These are phyloP conservation scores for Limnodromus scolopaceus DNA, from an alignment of 2,797 vertebrate species.

Conservation along the genomic window DNA sequence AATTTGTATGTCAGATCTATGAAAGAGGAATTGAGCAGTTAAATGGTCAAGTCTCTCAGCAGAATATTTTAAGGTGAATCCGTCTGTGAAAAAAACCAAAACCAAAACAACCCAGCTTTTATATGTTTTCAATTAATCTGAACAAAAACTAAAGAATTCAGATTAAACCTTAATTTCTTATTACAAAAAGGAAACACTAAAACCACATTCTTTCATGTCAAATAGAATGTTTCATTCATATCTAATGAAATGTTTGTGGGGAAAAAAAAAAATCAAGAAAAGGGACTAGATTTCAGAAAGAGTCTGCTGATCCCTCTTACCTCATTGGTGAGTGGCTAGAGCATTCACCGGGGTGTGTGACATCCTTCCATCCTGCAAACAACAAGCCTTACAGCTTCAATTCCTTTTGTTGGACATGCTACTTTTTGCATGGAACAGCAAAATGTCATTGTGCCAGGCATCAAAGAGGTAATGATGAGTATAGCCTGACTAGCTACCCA, in stretches of 20 bases:
- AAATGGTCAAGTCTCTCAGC: neutral
- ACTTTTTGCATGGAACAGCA: neutral
- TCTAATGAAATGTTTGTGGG: neutral
- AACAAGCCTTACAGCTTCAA: neutral
- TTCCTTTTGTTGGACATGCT: neutral
- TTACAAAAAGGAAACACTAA: neutral
- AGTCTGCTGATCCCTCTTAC: neutral
- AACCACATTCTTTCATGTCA: neutral
- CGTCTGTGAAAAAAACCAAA: neutral
- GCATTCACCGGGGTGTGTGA: neutral
- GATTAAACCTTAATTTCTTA: neutral
- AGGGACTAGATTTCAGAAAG: neutral
- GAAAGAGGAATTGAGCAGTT: neutral
- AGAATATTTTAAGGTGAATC: neutral
- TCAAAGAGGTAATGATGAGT: neutral
- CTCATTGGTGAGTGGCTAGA: neutral
- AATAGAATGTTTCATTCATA: neutral
- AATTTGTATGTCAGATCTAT: neutral
- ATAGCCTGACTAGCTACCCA: neutral
- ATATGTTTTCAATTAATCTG: neutral
- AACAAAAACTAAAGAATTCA: neutral
- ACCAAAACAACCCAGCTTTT: neutral
- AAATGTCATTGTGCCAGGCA: neutral
- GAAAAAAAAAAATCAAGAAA: neutral
- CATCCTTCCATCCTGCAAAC: neutral